These are phyloP conservation scores for Rhamnusium bicolor DNA, from an alignment of 2,888 invertebrate species.

Conservation along the genomic window DNA sequence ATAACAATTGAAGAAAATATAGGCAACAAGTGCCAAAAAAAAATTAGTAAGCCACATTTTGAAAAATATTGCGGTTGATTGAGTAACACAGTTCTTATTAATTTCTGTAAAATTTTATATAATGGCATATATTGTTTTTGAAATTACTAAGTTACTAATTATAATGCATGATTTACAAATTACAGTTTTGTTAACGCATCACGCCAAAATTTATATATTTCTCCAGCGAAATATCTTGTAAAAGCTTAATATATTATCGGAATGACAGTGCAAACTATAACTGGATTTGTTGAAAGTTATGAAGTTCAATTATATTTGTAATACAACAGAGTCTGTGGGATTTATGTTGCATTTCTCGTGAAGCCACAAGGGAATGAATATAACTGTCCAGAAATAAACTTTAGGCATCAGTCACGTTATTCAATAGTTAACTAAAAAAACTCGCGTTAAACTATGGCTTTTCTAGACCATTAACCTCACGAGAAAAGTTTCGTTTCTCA, in stretches of 20 bases:
- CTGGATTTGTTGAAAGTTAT: constrained; percentile 38
- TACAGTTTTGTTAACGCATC: too few species aligned
- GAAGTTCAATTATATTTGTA: constrained; percentile 35
- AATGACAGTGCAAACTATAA: constrained; percentile 38
- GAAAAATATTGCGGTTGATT: too few species aligned
- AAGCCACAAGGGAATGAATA: constrained; percentile 1
- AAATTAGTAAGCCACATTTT: too few species aligned
- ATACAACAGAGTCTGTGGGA: constrained; percentile 14
- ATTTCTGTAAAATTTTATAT: too few species aligned
- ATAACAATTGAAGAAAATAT: too few species aligned
- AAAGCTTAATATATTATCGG: not conserved
- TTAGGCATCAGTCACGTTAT: constrained; percentile 12
- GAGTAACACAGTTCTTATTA: too few species aligned
- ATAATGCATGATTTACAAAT: too few species aligned
- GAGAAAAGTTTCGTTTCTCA: constrained; percentile 1
- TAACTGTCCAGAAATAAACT: constrained; percentile 28
- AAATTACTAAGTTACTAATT: too few species aligned
- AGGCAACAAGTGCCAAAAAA: too few species aligned
- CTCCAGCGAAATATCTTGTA: not conserved
- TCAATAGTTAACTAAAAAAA: not conserved
- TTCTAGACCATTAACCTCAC: not conserved
- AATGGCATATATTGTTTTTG: too few species aligned
- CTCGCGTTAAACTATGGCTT: not conserved
- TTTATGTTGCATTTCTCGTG: constrained; percentile 3
- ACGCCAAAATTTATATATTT: not conserved